Base-by-base conservation (phyloP, 2,888 invertebrate species). In the Mamestra brassicae region DNA sequence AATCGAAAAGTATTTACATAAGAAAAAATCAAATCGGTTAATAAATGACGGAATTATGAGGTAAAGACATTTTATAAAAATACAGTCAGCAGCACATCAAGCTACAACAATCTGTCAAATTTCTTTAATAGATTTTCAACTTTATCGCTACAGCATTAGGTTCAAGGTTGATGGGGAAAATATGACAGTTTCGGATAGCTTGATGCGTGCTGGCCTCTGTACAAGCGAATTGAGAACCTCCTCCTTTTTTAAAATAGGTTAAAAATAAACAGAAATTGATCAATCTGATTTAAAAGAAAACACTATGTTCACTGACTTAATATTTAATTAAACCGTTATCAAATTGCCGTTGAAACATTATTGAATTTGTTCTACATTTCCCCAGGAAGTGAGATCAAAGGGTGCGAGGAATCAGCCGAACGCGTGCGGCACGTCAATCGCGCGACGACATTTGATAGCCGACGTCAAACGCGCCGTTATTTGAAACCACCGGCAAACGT, bases 381-480 rank as follows among this genome's bases (percentile, higher is more conserved):
- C 52, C 11, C 55, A 60, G 77, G 69, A 84, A 81, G 81, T 55
- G 26, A 69, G 73, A 84, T 84, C 78, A 84, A 84, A 84, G 69
- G 75, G 60, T 75, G 63, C 62, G 47, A 65, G 52, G 58, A 67
- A 47, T 74, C 15, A n/a, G n/a, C 5, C 5, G 50, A 55, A 26
- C 66, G 67, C 52, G 68, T 54, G 15, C 55, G 58, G 45, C 36
- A 42, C 69, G 45, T 75, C 78, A 64, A 34, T 67, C 70, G 58
- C 57, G 71, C 61, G 67, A 45, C 11, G 80, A 80, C 75, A 77
- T 71, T 63, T 64, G 83, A 83, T 69, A 78, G 61, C 78, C 50
- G 36, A 36, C 67, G 71, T 67, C 61, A 65, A 58, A 83, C 63
- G 70, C 68, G 54, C 50, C 61, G 74, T 61, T 70, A 80, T 78